Evolutionary conservation across 1,140 invertebrate genomes (phyloP).

Genomic region (Hetaerina americana): DNA sequence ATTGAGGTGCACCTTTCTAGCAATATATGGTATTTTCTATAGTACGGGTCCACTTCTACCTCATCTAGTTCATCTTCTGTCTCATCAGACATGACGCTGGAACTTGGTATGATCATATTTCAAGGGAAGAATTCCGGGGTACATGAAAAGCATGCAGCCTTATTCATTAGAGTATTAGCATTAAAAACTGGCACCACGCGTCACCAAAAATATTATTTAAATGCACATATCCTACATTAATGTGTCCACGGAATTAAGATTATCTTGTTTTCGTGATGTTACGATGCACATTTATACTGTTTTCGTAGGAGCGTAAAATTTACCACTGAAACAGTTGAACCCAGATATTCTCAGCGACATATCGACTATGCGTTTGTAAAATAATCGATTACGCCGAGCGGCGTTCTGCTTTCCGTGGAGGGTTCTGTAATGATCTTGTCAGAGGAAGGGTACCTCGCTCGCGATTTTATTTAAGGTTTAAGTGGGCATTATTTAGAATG

Average conservation of each 20-base stretch:
- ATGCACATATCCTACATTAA: not conserved
- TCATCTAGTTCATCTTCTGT: not conserved
- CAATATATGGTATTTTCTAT: not conserved
- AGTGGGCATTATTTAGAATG: too few relatives aligned
- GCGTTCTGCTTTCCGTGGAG: not conserved
- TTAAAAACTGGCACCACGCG: not conserved
- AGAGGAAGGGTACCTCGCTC: not conserved
- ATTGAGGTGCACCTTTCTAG: not conserved
- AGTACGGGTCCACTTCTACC: not conserved
- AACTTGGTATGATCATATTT: not conserved
- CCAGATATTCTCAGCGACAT: not conserved
- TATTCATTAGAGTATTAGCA: not conserved
- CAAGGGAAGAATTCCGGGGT: not conserved
- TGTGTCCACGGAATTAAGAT: not conserved
- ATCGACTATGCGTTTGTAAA: not conserved
- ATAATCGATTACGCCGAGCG: not conserved
- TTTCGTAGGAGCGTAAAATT: too few relatives aligned
- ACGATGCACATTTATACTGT: not conserved
- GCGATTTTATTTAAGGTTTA: too few relatives aligned
- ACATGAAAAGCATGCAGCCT: not conserved
- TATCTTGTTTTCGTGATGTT: not conserved
- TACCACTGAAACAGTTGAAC: not conserved
- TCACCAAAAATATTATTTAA: not conserved
- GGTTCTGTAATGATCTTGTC: not conserved
- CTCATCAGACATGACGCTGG: not conserved